phyloP scores from a whole-genome alignment of 2,888 invertebrate species.

The Callinectes sapidus region DNA sequence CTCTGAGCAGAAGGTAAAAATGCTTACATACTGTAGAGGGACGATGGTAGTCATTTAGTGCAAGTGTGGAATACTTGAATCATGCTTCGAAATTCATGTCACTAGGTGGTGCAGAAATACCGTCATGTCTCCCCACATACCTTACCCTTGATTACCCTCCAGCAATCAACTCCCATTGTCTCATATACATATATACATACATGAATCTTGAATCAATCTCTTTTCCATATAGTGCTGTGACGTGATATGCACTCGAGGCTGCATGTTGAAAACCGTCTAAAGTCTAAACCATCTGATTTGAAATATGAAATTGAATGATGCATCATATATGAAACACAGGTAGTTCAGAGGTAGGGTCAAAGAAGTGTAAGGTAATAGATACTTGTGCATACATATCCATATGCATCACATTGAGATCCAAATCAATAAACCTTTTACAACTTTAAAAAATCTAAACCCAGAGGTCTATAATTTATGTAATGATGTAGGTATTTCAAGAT shows the following conservation, averaged over 20 bases:
- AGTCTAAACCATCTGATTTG: background rate
- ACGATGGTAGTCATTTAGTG: background rate
- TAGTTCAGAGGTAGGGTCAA: background rate
- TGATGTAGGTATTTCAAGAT: background rate
- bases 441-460: background rate
- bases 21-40: background rate
- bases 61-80: background rate
- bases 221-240: background rate
- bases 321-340: background rate
- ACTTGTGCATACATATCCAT: background rate
- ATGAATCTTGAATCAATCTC: background rate
- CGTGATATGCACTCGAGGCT: background rate
- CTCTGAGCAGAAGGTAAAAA: background rate
- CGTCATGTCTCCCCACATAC: background rate
- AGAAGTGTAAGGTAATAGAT: background rate
- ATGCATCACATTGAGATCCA: background rate
- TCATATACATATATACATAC: background rate
- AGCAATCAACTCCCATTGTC: background rate
- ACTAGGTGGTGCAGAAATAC: background rate
- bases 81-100: background rate
- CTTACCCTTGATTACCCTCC: background rate
- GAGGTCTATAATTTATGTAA: background rate
- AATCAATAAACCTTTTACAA: background rate
- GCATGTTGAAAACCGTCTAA: background rate
- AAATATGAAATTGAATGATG: background rate